Evolutionary conservation across 2,113 vertebrate species (phyloP), one percentile per base, ranked within the genome.

Genomic region (Clarias macrocephalus): DNA sequence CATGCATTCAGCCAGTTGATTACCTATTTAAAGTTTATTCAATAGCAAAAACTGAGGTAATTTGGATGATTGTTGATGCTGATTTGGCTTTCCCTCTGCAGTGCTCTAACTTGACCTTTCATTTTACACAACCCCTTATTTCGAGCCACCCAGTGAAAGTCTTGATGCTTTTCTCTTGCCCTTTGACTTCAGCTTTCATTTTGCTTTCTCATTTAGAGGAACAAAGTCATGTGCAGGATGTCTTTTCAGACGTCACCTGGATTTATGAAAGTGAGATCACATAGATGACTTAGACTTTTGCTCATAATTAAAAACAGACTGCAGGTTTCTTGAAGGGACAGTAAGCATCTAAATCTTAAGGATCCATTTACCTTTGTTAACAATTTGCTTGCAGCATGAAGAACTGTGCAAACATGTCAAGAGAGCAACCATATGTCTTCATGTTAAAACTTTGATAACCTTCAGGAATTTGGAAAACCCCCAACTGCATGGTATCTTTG

Each of bases 31-130:
- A 28, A 37, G 37, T 28, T 52, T 77, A 25, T 88, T 56, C 19
- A 60, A 25, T 59, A 23, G 68, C 42, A 81, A 33, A 8, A 80
- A 60, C 19, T 21, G 54, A 12, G 54, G 66, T 25, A 70, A 75
- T 65, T 52, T 62, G 48, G 52, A 66, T 28, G 73, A 85, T 65
- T 91, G 88, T 89, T 88, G 23, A 87, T 83, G 76, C 80, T 75
- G 83, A 86, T 86, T 89, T 85, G 91, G 88, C 88, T 90, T 92
- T 87, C 87, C 85, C 88, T 48, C 89, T 88, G 62, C 84, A 82
- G 83, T 85, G 37, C 80, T 60, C 86, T 84, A 23, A 59, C 33
- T 52, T 88, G 86, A 92, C 86, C 88, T 89, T 79, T 93, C 83
- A 89, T 90, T 89, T 37, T 60, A 72, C 60, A 68, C 48, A 19